phyloP scores from a whole-genome alignment of 2,113 vertebrate genomes.

The Plectropomus leopardus region DNA sequence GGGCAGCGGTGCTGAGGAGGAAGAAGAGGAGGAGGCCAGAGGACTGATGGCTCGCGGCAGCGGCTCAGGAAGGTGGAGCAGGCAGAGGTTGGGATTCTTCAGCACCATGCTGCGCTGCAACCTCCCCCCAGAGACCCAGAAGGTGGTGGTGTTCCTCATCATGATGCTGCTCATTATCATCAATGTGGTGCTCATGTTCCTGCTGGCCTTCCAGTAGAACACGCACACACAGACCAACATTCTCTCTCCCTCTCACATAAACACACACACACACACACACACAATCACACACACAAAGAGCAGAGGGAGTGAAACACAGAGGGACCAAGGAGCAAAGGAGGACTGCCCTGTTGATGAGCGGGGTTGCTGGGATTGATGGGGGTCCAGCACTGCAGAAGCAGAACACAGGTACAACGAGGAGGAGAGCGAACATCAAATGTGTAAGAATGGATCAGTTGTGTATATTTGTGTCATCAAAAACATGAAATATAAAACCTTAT shows the following conservation, averaged over 20 bases:
- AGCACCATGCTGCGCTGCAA: conserved; percentile 94
- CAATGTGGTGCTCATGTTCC: conserved; percentile 97
- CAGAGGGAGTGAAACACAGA: conserved; percentile 29
- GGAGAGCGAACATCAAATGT: background rate
- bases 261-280: background rate
- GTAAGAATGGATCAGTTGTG: conserved; percentile 9
- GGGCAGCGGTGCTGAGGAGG: conserved; percentile 53
- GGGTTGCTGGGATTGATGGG: conserved; percentile 66
- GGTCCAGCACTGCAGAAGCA: conserved; percentile 59
- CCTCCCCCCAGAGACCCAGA: conserved; percentile 94
- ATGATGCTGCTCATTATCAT: conserved; percentile 97
- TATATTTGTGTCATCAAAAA: conserved; percentile 3
- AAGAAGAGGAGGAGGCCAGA: conserved; percentile 57
- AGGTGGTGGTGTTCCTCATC: conserved; percentile 94
- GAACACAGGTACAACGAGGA: conserved; percentile 67
- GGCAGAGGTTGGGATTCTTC: conserved; percentile 85
- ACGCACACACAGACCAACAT: background rate
- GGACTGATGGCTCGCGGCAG: conserved; percentile 81
- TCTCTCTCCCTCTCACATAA: conserved; percentile 9
- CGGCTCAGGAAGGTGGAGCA: conserved; percentile 87
- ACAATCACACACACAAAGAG: conserved; percentile 4
- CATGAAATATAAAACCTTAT: background rate
- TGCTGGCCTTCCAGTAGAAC: conserved; percentile 93
- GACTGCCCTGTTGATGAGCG: conserved; percentile 14
- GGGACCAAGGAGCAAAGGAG: background rate